These are phyloP conservation scores for Trochalopteron elliotii DNA, from an alignment of 2,113 vertebrate genomes.

Conservation along the genomic window DNA sequence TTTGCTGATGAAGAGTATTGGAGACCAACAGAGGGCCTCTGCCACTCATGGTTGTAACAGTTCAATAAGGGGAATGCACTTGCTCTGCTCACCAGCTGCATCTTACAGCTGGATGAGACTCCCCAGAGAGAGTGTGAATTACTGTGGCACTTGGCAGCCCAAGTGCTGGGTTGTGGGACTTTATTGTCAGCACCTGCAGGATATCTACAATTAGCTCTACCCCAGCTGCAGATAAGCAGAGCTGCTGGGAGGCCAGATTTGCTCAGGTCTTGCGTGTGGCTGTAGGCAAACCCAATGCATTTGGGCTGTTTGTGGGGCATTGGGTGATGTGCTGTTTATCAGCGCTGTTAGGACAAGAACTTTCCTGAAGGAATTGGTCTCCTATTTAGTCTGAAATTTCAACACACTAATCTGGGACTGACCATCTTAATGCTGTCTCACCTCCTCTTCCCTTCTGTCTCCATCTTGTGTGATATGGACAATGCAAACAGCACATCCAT, in stretches of 20 bases:
- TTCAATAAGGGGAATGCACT: background rate
- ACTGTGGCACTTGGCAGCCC: background rate
- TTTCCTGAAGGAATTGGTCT: background rate
- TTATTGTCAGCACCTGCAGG: background rate
- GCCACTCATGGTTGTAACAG: rapidly evolving
- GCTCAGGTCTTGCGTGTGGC: background rate
- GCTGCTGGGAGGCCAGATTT: background rate
- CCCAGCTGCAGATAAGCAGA: background rate
- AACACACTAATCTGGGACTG: background rate
- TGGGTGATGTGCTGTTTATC: background rate
- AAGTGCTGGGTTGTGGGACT: background rate
- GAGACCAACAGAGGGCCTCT: background rate
- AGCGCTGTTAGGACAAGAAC: rapidly evolving
- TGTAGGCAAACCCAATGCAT: rapidly evolving
- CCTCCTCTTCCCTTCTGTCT: background rate
- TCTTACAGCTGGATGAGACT: background rate
- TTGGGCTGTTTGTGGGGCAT: background rate
- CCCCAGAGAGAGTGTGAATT: background rate
- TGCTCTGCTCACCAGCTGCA: background rate
- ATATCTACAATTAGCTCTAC: background rate
- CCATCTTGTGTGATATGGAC: background rate
- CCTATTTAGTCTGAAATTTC: background rate
- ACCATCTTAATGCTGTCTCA: background rate
- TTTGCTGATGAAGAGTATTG: background rate
- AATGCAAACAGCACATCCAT: background rate